Percentiles rank a stretch among this genome's conserved stretches.
These are phyloP conservation scores for Aegotheles bennettii DNA, from an alignment of 2,113 vertebrate genomes.

Conservation along the genomic window DNA sequence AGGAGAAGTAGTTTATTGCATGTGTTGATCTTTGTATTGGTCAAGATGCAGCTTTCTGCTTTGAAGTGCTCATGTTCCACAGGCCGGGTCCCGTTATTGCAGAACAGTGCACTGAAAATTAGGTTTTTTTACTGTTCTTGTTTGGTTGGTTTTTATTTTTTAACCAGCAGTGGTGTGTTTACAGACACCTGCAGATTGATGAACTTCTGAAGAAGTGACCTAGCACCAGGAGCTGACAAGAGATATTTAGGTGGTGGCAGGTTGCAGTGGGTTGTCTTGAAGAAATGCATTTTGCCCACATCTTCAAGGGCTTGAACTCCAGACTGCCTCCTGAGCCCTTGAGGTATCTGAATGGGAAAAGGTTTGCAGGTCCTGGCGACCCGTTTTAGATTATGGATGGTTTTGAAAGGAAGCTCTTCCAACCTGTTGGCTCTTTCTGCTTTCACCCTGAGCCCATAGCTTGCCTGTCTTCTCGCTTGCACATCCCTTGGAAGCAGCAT, in stretches of 20 bases:
- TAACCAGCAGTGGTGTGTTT: background rate
- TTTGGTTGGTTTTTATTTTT: background rate
- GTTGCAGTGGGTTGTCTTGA: background rate
- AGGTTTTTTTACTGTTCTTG: background rate
- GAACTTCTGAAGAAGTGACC: background rate
- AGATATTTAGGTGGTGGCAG: background rate
- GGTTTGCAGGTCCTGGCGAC: background rate
- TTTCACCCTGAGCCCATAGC: background rate
- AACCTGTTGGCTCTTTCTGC: background rate
- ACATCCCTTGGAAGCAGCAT: background rate
- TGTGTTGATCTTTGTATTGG: background rate
- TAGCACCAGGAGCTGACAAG: background rate
- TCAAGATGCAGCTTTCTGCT: background rate
- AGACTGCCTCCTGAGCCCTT: background rate
- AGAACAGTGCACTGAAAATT: background rate
- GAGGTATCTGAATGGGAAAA: background rate
- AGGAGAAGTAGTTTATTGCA: background rate
- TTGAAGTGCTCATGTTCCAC: background rate
- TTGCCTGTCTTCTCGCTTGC: background rate
- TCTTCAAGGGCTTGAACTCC: background rate
- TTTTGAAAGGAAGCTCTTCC: background rate
- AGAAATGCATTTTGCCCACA: background rate
- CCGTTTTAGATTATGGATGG: background rate
- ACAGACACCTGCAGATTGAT: background rate
- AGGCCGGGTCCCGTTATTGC: accelerated